Base-by-base conservation (phyloP, 2,888 invertebrate species). In the Eupithecia insigniata region DNA sequence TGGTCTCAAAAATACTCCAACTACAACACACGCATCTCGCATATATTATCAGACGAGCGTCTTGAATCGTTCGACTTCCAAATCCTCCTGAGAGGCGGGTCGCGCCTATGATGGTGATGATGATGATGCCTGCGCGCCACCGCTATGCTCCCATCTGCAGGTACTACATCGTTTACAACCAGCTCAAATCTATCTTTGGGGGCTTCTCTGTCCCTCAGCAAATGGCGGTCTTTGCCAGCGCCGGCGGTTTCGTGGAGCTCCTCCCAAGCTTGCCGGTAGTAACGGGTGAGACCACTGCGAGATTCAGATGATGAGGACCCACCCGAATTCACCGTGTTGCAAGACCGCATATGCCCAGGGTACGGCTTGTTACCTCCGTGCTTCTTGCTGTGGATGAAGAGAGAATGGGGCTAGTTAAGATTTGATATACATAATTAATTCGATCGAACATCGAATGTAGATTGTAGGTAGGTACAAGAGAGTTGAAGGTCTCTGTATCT, bases 221-320 rank as follows among this genome's bases (percentile, higher is more conserved):
- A 82, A 69, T 87, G 87, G 60, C 67, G 69, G 22, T 82, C 84
- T 71, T 88, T 94, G 46, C 97, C 83, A 93, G 96, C 86, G 1
- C 96, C 96, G 5, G 97, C 96, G 6, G 97, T 96, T 87, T 98
- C 97, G 87, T 98, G 97, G 4, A 98, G 95, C 88, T 98, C 98
- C 88, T 98, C 98, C 98, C 98, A 98, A 3, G 98, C 98, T 89
- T 98, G 97, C 36, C 98, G 96, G 91, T 98, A 98, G 91, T 97
- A 98, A 79, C 98, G 95, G 88, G 98, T 98, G 76, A 98, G 95
- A 43, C 97, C 97, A 83, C 96, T 96, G 67, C 97, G 95, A 12
- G 97, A 97, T 85, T 98, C 98, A 0, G 97, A 97, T 67, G 97
- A 97, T 67, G 98, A 97, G 68, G 98, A 98, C 87, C 97, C 98